Evolutionary conservation across 2,113 vertebrate genomes (phyloP), one percentile per base, ranked within the genome.

Genomic region (Calyptommatus sinebrachiatus): DNA sequence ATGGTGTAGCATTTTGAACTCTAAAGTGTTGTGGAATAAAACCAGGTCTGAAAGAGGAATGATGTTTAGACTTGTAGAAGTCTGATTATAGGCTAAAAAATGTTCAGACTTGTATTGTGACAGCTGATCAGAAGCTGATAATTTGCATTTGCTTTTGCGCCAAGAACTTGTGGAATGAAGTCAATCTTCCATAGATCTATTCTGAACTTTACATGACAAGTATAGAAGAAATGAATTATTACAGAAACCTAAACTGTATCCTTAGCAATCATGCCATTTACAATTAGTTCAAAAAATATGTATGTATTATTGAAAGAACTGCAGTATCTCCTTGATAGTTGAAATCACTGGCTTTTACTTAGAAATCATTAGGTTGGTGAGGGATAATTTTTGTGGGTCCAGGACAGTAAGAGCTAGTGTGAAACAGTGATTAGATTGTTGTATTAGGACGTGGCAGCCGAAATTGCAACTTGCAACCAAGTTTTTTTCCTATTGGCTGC

Each of bases 1-100:
- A 86, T 77, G 69, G 31, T 69, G 28, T 79, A 75, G 45, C 48
- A 60, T 53, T 87, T 86, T 14, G 74, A 89, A 76, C 26, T 77
- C 41, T 28, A 75, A 28, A 77, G 79, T 90, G 73, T 67, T 66
- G 0, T 89, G 12, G 45, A 71, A 28, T 83, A 88, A 67, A 16
- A 65, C 28, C 2, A 84, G 26, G 12, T 65, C 80, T 85, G 48
- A 60, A 69, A 83, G 79, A 87, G 53, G 76, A 62, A 16, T 80
- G 31, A 29, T 7, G 8, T 2, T 9, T 80, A 29, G 76, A 69
- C 60, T 22, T 74, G 7, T 74, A 31, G 60, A 71, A 70, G 9
- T 9, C 67, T 22, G 0, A 1, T 75, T 86, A 69, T 22, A n/a
- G 2, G 45, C n/a, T 65, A 53, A 70, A 53, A 79, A 16, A 26